Base-by-base conservation (phyloP, 2,113 vertebrate species). In the Chionomys nivalis region DNA sequence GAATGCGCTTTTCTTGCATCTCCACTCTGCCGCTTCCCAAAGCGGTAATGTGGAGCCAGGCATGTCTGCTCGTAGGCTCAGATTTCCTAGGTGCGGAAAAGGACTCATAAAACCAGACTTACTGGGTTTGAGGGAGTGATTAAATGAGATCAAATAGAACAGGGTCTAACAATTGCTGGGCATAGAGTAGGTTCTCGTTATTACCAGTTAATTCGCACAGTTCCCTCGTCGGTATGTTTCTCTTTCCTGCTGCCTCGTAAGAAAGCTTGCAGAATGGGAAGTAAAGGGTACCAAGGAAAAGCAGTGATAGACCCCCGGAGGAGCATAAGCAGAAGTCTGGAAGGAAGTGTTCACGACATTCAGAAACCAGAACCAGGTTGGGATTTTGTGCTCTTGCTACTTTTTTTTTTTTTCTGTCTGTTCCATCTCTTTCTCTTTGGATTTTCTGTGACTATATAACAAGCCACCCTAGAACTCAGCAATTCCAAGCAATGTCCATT, bases 401-500 rank as follows among this genome's bases (percentile, higher is more conserved):
- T n/a, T 55, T 58, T 58, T 86, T 36, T 82, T 33, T 61, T 94
- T 44, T 95, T n/a, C 89, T 88, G 5, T 91, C 91, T 93, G 28
- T 3, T 52, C 55, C 83, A 11, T 55, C 26, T 83, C 94, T 89
- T 94, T 91, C 31, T 75, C 61, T 47, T 39, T 52, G 55, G 87
- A 36, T 78, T 55, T 89, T 91, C 87, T 73, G n/a, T 70, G 77
- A 79, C 49, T 85, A 0, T 86, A 31, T 87, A 91, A 79, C 78
- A 73, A 76, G 81, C 89, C 70, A 85, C 31, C 19, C 31, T 61
- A 85, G 89, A 88, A 52, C 13, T 87, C 61, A 77, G 52, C 44
- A 75, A 70, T 36, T 66, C 86, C 81, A 88, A 91, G 39, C n/a
- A 92, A 52, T 36, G 42, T 17, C 55, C 1, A 55, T 47, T 82